Evolutionary conservation across 2,888 invertebrate genomes (phyloP), one percentile per base, ranked within the genome.

Genomic region (Epinotia ramella): DNA sequence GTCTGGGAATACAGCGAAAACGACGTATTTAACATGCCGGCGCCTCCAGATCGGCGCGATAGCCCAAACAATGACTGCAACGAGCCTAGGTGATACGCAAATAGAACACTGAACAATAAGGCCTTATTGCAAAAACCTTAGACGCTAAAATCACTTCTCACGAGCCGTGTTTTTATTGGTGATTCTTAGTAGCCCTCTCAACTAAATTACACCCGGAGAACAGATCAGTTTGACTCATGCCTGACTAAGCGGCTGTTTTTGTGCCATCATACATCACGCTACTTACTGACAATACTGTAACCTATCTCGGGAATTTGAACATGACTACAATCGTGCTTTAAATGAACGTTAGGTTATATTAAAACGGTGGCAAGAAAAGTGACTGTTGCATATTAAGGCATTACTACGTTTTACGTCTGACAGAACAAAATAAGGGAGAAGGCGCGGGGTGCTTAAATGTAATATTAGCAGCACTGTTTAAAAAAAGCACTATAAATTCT

Each of bases 31-130:
- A 87, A 84, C 85, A 85, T 86, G 87, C 89, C 88, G 85, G 87
- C 87, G 86, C 63, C 70, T 71, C 84, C 84, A 92, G 93, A 94
- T 94, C 86, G 83, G 82, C 90, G 81, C 84, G 93, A 94, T 94
- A 93, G 87, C 85, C 89, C 82, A 89, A 90, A 93, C 94, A 94
- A 94, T 92, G 91, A 88, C 85, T 87, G 87, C 86, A 86, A 83
- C 84, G 84, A 79, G 82, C 80, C 72, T 72, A 76, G 64, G 62
- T 87, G 86, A 87, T 85, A 91, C 92, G 91, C 88, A 91, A 91
- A 91, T 90, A 85, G 84, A 83, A 84, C 84, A 82, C 78, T 77
- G 81, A 86, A 85, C 83, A 84, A 82, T 84, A 81, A 80, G 79
- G 77, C 74, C 81, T 84, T 84, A 86, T 88, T 87, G 85, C 88